A percentile compares a stretch with the other conserved stretches of the same genome.
Evolutionary conservation across 2,888 invertebrate genomes (phyloP).

Genomic region (Carterocephalus palaemon): DNA sequence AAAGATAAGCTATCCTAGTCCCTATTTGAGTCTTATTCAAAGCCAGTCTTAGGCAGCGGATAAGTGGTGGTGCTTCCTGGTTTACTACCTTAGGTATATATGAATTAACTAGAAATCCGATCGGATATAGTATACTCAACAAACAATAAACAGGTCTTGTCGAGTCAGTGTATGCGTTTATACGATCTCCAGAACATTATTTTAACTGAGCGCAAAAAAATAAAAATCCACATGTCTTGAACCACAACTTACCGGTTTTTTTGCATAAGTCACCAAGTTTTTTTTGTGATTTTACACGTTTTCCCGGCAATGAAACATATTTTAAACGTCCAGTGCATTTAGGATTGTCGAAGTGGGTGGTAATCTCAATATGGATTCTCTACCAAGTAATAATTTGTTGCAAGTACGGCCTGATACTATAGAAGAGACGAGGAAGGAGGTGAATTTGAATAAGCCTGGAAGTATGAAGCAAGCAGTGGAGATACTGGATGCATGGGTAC

Average conservation of each 20-base stretch:
- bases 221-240: too few relatives aligned
- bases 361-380: constrained; percentile 34
- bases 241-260: constrained; percentile 10
- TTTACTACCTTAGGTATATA: too few relatives aligned
- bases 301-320: constrained; percentile 2
- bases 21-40: too few relatives aligned
- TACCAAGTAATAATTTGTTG: constrained; percentile 31
- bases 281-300: not conserved
- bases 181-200: too few relatives aligned
- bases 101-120: too few relatives aligned
- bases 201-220: too few relatives aligned
- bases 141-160: too few relatives aligned
- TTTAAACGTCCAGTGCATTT: constrained; percentile 1
- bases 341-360: constrained; percentile 1
- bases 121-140: too few relatives aligned
- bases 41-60: too few relatives aligned
- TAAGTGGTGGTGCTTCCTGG: too few relatives aligned
- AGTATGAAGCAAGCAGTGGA: constrained; percentile 40
- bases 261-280: not conserved
- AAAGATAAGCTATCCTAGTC: too few relatives aligned
- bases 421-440: constrained; percentile 34
- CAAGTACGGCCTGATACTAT: constrained; percentile 35
- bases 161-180: too few relatives aligned
- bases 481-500: constrained; percentile 46
- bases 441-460: constrained; percentile 38